A percentile compares a stretch with the other conserved stretches of the same genome.
Conservation (phyloP, 1,140 invertebrate genomes). For the Paralvinella palmiformis region DNA sequence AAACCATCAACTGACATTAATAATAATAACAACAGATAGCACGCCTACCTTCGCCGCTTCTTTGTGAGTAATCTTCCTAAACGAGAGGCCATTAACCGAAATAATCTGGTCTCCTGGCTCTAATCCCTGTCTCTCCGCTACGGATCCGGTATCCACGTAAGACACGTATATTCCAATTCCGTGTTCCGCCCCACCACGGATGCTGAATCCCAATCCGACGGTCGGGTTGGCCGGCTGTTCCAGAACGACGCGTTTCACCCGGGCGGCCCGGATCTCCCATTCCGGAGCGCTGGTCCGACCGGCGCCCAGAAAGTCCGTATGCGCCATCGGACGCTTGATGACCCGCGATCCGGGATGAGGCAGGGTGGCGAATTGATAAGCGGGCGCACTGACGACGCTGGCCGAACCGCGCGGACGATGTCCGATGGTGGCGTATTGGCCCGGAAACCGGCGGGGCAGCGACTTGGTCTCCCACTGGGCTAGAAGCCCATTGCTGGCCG, state of each 20-base stretch:
- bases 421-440: neutral
- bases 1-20: neutral
- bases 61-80: conserved; percentile 31
- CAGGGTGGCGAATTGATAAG: neutral
- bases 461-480: neutral
- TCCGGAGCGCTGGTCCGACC: neutral
- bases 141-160: conserved; percentile 84
- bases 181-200: conserved; percentile 83
- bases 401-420: too few species aligned
- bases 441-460: neutral
- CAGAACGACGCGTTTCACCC: conserved; percentile 1
- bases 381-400: neutral
- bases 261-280: neutral
- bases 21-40: neutral
- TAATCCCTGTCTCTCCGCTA: conserved; percentile 59
- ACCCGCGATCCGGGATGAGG: neutral
- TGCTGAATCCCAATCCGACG: conserved; percentile 85
- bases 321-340: neutral
- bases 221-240: conserved; percentile 60
- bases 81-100: conserved; percentile 37
- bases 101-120: conserved; percentile 34
- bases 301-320: neutral
- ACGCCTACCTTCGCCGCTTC: conserved; percentile 38
- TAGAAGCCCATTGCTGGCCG: neutral
- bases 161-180: conserved; percentile 89